Percentiles rank a stretch among this genome's conserved stretches.
phyloP scores from a whole-genome alignment of 2,113 vertebrate species.

The Saccopteryx bilineata region DNA sequence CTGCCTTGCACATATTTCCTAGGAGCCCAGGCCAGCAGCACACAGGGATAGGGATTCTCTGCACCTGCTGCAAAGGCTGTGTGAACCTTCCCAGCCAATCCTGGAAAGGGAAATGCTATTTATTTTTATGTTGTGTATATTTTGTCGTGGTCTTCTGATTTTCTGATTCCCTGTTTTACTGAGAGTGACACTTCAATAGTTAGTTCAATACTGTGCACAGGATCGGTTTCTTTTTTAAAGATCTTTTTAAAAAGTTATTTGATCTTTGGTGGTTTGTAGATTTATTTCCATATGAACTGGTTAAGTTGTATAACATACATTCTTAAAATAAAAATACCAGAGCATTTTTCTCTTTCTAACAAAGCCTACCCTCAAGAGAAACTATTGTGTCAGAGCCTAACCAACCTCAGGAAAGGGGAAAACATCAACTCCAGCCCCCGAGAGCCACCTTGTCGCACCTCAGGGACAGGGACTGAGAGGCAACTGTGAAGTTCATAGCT shows the following conservation, averaged over 20 bases:
- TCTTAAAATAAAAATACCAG: constrained; percentile 87
- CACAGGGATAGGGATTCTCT: constrained; percentile 84
- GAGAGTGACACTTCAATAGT: constrained; percentile 91
- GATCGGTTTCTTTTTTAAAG: constrained; percentile 88
- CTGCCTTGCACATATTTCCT: constrained; percentile 62
- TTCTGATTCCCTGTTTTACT: constrained; percentile 85
- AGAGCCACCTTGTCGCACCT: not conserved
- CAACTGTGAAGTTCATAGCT: not conserved
- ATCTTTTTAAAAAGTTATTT: constrained; percentile 88
- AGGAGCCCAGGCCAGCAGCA: constrained; percentile 52
- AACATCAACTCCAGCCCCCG: not conserved
- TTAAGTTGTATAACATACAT: constrained; percentile 93
- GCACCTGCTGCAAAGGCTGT: constrained; percentile 82
- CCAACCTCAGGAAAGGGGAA: not conserved
- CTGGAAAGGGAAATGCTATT: constrained; percentile 90
- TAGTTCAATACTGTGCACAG: constrained; percentile 90
- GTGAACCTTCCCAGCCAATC: constrained; percentile 87
- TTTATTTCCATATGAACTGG: constrained; percentile 93
- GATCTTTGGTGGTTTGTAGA: constrained; percentile 91
- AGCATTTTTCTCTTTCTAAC: not conserved
- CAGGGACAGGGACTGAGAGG: not conserved
- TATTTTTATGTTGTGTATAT: constrained; percentile 93
- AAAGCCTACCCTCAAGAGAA: not conserved
- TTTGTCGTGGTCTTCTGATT: constrained; percentile 89
- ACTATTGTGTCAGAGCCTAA: not conserved